Evolutionary conservation across 2,797 vertebrate genomes (phyloP), one percentile per base, ranked within the genome.

Genomic region (Neosalanx taihuensis): DNA sequence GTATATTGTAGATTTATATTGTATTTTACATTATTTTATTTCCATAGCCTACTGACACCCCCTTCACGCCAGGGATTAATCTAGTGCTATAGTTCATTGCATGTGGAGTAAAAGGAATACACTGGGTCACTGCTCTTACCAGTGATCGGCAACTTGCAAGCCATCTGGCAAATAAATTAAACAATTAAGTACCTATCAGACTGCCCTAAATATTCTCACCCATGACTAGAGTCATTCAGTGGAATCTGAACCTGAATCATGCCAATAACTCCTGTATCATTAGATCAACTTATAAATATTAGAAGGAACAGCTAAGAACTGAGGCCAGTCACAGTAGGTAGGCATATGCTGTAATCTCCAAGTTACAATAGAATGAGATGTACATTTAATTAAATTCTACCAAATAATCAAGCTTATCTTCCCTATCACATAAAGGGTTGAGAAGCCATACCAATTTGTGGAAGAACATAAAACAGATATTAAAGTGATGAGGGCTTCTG

Each of bases 371-470:
- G 69, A 57, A 76, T 69, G 70, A 81, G 79, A 74, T 84, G 72
- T 77, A 77, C 67, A 83, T 82, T 79, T 77, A 82, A 87, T 87
- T 83, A 82, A 84, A 84, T 81, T 71, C 79, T 68, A 71, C 72
- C 70, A 81, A 64, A 72, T 72, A 81, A 79, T 84, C 73, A 68
- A 59, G 63, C 79, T 82, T 82, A 80, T 84, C 70, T 76, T 77
- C 35, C 72, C 69, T 37, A 31, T 69, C 72, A 72, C 49, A 68
- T 31, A 71, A 73, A 77, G 67, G 51, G 71, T 37, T 56, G 37
- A 70, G 71, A 68, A 3, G 26, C 56, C 72, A 68, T 63, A 33
- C 31, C 72, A 56, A 49, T 67, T 79, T 81, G 72, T 65, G 68
- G 13, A 46, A 67, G 68, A 82, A 78, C 74, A 80, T 77, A 73